Base-by-base conservation (phyloP, 1,140 invertebrate species). In the Cylas formicarius region DNA sequence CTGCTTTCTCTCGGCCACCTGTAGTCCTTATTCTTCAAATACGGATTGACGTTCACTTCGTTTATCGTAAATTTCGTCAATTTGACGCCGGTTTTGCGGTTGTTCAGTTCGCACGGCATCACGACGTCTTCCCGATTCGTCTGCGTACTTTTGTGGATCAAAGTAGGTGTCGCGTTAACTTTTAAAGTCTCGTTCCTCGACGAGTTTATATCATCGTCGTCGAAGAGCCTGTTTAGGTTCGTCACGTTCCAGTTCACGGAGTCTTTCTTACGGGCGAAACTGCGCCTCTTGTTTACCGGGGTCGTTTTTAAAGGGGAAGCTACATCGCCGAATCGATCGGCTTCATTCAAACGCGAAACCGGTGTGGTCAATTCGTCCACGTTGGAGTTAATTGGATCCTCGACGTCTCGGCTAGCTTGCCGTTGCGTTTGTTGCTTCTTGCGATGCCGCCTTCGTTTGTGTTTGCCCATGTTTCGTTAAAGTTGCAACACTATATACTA, bases 31-130 rank as follows among this genome's bases (percentile, higher is more conserved):
- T 51, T 39, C 11, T 42, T 35, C 22, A 42, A 19, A 26, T 51
- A 51, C 4, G 49, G 49, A 32, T 51, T 51, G n/a, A 51, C 13
- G 17, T 47, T 47, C 2, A 51, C 33, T 23, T 47, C 43, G 35
- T 19, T 23, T 19, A 34, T 35, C 27, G 23, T 43, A 21, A 9
- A 45, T 28, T 45, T 45, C 29, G 18, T 13, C 3, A 38, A 2
- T 7, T 38, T 22, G 16, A 33, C 22, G 27, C 10, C 34, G 29
- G 18, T 44, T 44, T 44, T 29, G 22, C 6, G 4, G 10, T 36
- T 19, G 14, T 6, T 23, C 28, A 35, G 33, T 22, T 31, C n/a
- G 14, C 21, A 13, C 28, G 33, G 20, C 23, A 21, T 34, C 36
- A 27, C 3, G 9, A 13, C 14, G 9, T 11, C 19, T 18, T 40